Conservation (phyloP, 2,888 invertebrate genomes). For the Caenorhabditis auriculariae region DNA sequence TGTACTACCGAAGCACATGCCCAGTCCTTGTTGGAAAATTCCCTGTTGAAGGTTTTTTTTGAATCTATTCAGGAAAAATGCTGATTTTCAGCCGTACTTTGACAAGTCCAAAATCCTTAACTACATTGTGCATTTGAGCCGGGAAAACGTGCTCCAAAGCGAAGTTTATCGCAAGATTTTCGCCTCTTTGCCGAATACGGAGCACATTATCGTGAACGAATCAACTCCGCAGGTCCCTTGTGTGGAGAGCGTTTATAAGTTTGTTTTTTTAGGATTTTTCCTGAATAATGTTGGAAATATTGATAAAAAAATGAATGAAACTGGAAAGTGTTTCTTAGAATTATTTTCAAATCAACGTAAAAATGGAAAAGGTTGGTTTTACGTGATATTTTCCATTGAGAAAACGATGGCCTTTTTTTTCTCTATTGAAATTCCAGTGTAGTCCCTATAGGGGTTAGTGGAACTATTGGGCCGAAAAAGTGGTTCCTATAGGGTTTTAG, state of each 20-base stretch:
- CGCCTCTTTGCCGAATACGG: constrained; percentile 29
- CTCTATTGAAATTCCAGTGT: too few relatives aligned
- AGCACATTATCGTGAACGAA: constrained; percentile 49
- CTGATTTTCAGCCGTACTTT: constrained; percentile 9
- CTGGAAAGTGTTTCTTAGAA: too few relatives aligned
- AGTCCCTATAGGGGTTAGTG: too few relatives aligned
- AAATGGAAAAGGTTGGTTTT: too few relatives aligned
- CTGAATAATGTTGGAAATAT: too few relatives aligned
- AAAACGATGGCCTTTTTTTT: too few relatives aligned
- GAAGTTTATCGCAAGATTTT: too few relatives aligned
- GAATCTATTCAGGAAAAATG: background rate
- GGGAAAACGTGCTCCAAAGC: constrained; percentile 30
- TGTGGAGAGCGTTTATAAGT: constrained; percentile 49
- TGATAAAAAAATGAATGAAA: too few relatives aligned
- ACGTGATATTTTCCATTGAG: too few relatives aligned
- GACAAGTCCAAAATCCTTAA: constrained; percentile 12
- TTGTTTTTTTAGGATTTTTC: background rate
- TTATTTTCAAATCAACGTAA: too few relatives aligned
- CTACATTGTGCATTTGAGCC: constrained; percentile 53
- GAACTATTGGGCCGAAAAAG: too few relatives aligned
- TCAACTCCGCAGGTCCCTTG: constrained; percentile 45
- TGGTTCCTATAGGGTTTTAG: too few relatives aligned
- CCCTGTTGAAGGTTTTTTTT: background rate
- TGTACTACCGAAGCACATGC: constrained; percentile 21
- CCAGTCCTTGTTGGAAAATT: constrained; percentile 6